These are phyloP conservation scores for Lepus europaeus DNA, from an alignment of 2,113 vertebrate species.

Conservation along the genomic window DNA sequence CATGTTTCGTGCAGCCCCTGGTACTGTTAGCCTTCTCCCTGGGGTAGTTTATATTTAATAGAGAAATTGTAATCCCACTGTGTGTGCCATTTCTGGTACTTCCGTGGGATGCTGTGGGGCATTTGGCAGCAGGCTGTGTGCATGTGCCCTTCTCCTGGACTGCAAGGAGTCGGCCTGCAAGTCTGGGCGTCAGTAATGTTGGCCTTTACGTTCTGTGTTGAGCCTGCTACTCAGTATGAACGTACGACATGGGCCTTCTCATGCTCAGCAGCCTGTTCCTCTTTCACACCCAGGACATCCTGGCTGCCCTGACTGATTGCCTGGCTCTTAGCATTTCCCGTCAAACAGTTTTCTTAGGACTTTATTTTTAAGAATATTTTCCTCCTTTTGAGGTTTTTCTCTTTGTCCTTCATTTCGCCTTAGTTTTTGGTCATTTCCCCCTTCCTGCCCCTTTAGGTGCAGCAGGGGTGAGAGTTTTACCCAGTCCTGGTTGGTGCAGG, in stretches of 20 bases:
- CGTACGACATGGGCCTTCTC: not conserved
- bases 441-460: not conserved
- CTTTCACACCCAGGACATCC: not conserved
- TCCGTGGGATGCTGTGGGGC: not conserved
- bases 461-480: not conserved
- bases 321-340: constrained; percentile 28
- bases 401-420: not conserved
- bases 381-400: constrained; percentile 12
- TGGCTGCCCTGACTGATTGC: not conserved
- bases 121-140: not conserved
- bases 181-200: not conserved
- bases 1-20: not conserved
- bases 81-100: not conserved
- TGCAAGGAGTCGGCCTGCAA: accelerated
- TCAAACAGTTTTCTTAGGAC: not conserved
- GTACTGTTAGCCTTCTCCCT: not conserved
- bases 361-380: constrained; percentile 26
- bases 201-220: not conserved
- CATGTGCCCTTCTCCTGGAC: too few relatives aligned
- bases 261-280: not conserved
- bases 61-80: not conserved
- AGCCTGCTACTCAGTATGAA: not conserved
- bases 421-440: not conserved
- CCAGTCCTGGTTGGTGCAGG: not conserved
- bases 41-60: not conserved